A percentile compares a stretch with the other conserved stretches of the same genome.
Conservation (phyloP, 1,140 invertebrate species). For the Sogatella furcifera region DNA sequence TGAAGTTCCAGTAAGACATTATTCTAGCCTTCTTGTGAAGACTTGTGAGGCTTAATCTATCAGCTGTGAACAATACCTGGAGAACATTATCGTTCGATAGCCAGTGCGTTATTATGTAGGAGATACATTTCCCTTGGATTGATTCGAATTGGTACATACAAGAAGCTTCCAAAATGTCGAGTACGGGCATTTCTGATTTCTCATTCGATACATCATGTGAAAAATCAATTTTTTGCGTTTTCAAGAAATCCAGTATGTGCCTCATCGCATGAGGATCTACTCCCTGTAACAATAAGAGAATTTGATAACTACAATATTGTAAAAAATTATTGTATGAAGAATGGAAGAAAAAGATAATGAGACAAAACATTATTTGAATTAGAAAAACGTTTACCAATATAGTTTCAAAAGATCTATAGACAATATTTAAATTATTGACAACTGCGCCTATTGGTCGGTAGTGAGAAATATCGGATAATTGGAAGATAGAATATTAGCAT, state of each 20-base stretch:
- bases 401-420: too few relatives aligned
- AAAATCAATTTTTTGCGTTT: slow-evolving; percentile 33
- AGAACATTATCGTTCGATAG: slow-evolving; percentile 36
- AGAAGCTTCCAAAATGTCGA: slow-evolving; percentile 35
- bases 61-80: slow-evolving; percentile 33
- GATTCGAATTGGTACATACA: slow-evolving; percentile 34
- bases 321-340: too few relatives aligned
- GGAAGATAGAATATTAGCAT: too few relatives aligned
- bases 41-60: slow-evolving; percentile 24
- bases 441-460: too few relatives aligned
- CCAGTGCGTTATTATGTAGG: slow-evolving; percentile 31
- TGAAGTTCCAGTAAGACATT: slow-evolving; percentile 26
- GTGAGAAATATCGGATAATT: too few relatives aligned
- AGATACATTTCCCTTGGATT: slow-evolving; percentile 31
- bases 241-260: slow-evolving; percentile 34
- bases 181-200: slow-evolving; percentile 20
- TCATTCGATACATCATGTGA: slow-evolving; percentile 21
- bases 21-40: slow-evolving; percentile 16
- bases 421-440: too few relatives aligned
- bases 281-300: slow-evolving; percentile 25
- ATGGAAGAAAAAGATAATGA: too few relatives aligned
- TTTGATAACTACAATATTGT: background rate
- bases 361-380: too few relatives aligned
- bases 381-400: too few relatives aligned
- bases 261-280: slow-evolving; percentile 35